phyloP scores from a whole-genome alignment of 2,888 invertebrate genomes.

The Pachliopta kotzebuea region DNA sequence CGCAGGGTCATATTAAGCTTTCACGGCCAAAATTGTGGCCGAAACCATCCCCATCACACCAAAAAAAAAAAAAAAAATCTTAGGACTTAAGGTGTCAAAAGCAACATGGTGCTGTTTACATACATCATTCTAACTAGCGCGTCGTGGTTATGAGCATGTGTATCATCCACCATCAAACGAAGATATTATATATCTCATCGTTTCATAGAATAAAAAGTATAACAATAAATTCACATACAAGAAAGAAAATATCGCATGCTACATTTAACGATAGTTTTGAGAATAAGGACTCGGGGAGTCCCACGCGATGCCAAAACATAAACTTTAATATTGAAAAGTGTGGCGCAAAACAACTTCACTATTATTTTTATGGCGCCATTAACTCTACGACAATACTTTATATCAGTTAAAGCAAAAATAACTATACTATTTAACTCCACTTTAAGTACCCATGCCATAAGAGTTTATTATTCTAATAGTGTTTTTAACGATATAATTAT shows the following conservation, averaged over 20 bases:
- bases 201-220: too few species aligned
- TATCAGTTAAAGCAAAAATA: constrained; percentile 18
- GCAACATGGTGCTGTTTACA: too few species aligned
- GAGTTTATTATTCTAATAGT: background rate
- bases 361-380: constrained; percentile 24
- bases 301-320: constrained; percentile 15
- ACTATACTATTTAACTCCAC: background rate
- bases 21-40: too few species aligned
- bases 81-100: too few species aligned
- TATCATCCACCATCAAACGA: too few species aligned
- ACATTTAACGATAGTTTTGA: constrained; percentile 1
- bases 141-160: too few species aligned
- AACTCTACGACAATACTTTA: constrained; percentile 12
- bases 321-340: constrained; percentile 17
- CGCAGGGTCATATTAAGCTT: too few species aligned
- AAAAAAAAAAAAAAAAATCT: too few species aligned
- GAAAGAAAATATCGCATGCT: constrained; percentile 8
- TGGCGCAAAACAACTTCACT: constrained; percentile 21
- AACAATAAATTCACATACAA: too few species aligned
- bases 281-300: background rate
- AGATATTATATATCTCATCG: too few species aligned
- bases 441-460: background rate
- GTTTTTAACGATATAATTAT: constrained; percentile 1
- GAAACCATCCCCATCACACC: too few species aligned
- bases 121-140: too few species aligned